Conservation (phyloP, 1,140 invertebrate species). For the Drosophila sp. region DNA sequence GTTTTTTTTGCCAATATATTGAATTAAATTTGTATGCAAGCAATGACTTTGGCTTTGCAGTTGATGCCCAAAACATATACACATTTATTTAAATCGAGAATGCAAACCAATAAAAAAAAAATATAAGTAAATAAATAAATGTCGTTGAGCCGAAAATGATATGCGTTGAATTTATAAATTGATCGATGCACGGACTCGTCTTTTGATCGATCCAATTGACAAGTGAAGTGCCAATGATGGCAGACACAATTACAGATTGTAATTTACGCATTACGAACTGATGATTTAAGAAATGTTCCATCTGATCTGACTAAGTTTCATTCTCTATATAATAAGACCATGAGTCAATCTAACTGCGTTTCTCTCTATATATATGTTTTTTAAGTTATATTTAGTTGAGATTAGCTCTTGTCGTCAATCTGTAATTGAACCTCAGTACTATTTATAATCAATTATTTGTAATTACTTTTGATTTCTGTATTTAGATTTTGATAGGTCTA, state of each 20-base stretch:
- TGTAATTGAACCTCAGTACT: no score
- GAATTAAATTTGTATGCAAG: conserved; percentile 41
- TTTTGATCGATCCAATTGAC: conserved; percentile 68
- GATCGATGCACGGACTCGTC: conserved; percentile 32
- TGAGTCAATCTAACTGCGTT: not conserved
- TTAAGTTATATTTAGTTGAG: not conserved
- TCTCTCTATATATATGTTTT: not conserved
- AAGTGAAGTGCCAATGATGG: conserved; percentile 41
- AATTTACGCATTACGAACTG: conserved; percentile 7
- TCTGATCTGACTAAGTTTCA: not conserved
- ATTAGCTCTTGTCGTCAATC: no score
- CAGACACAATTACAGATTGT: conserved; percentile 17
- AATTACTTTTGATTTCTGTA: no score
- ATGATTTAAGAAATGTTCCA: no score
- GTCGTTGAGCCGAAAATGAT: conserved; percentile 33
- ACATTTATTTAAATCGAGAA: conserved; percentile 15
- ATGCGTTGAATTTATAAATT: conserved; percentile 34
- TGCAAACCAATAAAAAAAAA: conserved; percentile 32
- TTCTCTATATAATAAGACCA: not conserved
- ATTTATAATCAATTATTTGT: no score
- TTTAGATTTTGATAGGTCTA: no score
- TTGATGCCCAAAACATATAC: conserved; percentile 43
- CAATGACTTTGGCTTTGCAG: conserved; percentile 11
- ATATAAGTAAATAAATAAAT: conserved; percentile 35
- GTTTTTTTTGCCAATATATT: conserved; percentile 23